These are phyloP conservation scores for Drepana falcataria DNA, from an alignment of 2,888 invertebrate genomes.

Conservation along the genomic window DNA sequence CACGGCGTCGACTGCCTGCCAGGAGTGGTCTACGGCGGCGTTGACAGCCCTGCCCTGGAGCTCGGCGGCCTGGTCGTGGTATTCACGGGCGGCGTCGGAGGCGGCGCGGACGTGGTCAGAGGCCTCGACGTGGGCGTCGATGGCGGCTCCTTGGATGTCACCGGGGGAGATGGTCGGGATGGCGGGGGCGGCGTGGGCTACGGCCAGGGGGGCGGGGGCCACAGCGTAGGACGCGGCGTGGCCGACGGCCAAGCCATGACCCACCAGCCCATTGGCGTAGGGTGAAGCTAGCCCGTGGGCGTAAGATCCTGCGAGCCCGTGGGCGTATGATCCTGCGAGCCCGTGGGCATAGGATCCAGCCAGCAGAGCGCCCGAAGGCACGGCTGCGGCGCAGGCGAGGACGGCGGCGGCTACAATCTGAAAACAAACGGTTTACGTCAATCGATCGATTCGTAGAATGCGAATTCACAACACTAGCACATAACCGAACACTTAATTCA, in stretches of 20 bases:
- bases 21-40: slow-evolving; percentile 71
- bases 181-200: slow-evolving; percentile 41
- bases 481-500: slow-evolving; percentile 12
- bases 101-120: slow-evolving; percentile 69
- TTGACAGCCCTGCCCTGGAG: slow-evolving; percentile 67
- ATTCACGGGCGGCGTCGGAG: slow-evolving; percentile 61
- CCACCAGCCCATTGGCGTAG: slow-evolving; percentile 28
- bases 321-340: slow-evolving; percentile 38
- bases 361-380: slow-evolving; percentile 59
- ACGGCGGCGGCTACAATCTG: slow-evolving; percentile 79
- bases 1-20: slow-evolving; percentile 68
- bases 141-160: slow-evolving; percentile 63
- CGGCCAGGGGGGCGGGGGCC: slow-evolving; percentile 32
- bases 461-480: slow-evolving; percentile 15
- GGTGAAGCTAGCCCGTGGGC: no score
- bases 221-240: slow-evolving; percentile 26
- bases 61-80: slow-evolving; percentile 69
- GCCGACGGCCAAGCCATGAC: slow-evolving; percentile 20
- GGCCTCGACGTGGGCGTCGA: slow-evolving; percentile 69
- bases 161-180: slow-evolving; percentile 69
- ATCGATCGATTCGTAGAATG: slow-evolving; percentile 11
- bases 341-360: slow-evolving; percentile 48
- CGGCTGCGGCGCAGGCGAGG: slow-evolving; percentile 68
- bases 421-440: slow-evolving; percentile 34
- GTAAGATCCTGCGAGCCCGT: no score